phyloP scores from a whole-genome alignment of 2,797 vertebrate species.

The Knipowitschia caucasica region DNA sequence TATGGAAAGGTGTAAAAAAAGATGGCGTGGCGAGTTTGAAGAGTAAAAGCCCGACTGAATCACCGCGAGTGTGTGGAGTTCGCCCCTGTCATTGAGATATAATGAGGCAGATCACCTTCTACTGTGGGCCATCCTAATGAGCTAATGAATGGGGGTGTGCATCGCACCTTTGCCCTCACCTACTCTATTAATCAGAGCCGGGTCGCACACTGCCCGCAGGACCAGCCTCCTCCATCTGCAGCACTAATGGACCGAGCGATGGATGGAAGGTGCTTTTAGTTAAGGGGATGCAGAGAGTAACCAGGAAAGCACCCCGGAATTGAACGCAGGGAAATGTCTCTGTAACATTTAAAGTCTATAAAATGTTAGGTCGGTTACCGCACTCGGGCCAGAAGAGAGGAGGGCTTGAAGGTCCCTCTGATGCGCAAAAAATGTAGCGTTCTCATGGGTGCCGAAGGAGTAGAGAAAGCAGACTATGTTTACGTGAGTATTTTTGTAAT shows the following conservation, averaged over 20 bases:
- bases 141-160: slow-evolving; percentile 73
- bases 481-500: no score
- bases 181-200: slow-evolving; percentile 79
- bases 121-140: slow-evolving; percentile 73
- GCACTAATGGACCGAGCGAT: slow-evolving; percentile 70
- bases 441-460: not conserved
- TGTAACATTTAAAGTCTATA: slow-evolving; percentile 30
- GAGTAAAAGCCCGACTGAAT: slow-evolving; percentile 39
- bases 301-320: slow-evolving; percentile 22
- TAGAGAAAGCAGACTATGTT: not conserved
- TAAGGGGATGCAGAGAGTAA: slow-evolving; percentile 60
- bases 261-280: slow-evolving; percentile 70
- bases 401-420: not conserved
- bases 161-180: slow-evolving; percentile 71
- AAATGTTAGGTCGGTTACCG: slow-evolving; percentile 7
- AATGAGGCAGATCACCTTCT: slow-evolving; percentile 78
- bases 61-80: slow-evolving; percentile 48
- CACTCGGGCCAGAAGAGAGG: not conserved
- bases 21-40: slow-evolving; percentile 31
- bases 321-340: slow-evolving; percentile 8
- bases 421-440: not conserved
- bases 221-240: slow-evolving; percentile 61
- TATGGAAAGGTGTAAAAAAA: slow-evolving; percentile 34
- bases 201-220: slow-evolving; percentile 63
- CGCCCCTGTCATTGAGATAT: slow-evolving; percentile 64